Evolutionary conservation across 2,797 vertebrate genomes (phyloP).

Genomic region (Chloroceryle inda): DNA sequence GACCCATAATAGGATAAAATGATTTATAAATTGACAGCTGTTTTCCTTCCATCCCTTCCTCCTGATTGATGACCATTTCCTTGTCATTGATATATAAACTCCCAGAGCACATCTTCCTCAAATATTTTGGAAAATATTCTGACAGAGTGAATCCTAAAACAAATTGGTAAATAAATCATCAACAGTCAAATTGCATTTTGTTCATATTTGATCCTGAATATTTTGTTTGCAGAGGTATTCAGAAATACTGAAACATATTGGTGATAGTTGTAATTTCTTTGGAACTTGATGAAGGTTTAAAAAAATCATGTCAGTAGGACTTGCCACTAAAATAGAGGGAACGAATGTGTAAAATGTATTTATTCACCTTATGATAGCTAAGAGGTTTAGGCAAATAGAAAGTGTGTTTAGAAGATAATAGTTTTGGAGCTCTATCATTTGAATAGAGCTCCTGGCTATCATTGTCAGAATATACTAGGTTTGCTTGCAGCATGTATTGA

Average conservation of each 20-base stretch:
- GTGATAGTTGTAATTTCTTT: not conserved
- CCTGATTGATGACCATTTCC: not conserved
- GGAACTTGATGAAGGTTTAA: not conserved
- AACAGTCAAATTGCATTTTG: not conserved
- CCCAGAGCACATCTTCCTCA: not conserved
- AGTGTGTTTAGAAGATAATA: constrained; percentile 31
- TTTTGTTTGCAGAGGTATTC: not conserved
- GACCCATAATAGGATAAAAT: not conserved
- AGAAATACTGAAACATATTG: not conserved
- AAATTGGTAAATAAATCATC: not conserved
- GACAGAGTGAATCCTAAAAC: not conserved
- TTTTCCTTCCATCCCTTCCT: not conserved
- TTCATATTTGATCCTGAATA: not conserved
- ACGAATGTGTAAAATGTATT: not conserved
- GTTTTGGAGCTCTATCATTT: not conserved
- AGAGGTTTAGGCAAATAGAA: constrained; percentile 1
- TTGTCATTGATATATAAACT: not conserved
- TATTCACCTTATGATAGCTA: constrained; percentile 2
- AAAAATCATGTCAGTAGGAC: not conserved
- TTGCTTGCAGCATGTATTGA: not conserved
- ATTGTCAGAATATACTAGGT: not conserved
- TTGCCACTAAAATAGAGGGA: not conserved
- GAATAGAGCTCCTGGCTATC: not conserved
- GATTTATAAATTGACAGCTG: not conserved
- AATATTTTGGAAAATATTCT: not conserved